Conservation (phyloP, 1,140 invertebrate genomes). For the Lepidurus arcticus region DNA sequence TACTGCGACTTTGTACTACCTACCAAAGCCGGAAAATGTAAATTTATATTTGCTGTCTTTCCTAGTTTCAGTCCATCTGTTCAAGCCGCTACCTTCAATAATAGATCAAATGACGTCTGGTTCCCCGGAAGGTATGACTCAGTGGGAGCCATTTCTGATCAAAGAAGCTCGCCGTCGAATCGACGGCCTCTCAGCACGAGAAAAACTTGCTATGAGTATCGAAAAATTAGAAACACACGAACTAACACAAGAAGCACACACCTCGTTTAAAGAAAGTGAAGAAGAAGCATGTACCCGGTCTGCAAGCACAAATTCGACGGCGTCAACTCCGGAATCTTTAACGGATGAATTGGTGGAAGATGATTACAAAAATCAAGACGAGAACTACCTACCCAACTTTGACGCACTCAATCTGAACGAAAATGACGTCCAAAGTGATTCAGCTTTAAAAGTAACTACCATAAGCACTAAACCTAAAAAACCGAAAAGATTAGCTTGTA, state of each 20-base stretch:
- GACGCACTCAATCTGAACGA: not conserved
- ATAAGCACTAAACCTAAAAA: not conserved
- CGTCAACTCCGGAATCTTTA: not conserved
- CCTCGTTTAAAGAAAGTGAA: not conserved
- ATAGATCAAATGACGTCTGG: not conserved
- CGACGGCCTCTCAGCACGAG: not conserved
- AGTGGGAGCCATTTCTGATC: slow-evolving; percentile 4
- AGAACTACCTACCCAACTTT: not conserved
- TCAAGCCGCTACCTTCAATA: slow-evolving; percentile 24
- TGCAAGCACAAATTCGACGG: not conserved
- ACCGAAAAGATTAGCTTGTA: not conserved
- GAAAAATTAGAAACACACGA: not conserved
- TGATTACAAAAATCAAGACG: not conserved
- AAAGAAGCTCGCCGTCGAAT: slow-evolving; percentile 16
- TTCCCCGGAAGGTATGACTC: slow-evolving; percentile 30
- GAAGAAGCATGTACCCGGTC: not conserved
- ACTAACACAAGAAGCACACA: not conserved
- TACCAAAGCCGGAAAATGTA: not conserved
- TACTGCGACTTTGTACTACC: too few relatives aligned
- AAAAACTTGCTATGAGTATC: not conserved
- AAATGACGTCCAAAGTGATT: not conserved
- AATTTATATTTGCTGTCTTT: slow-evolving; percentile 21
- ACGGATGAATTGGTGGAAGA: not conserved
- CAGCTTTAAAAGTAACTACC: not conserved
- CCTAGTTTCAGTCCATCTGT: slow-evolving; percentile 30